A percentile compares a stretch with the other conserved stretches of the same genome.
phyloP scores from a whole-genome alignment of 2,888 invertebrate genomes.

The Orchesellides sinensis region DNA sequence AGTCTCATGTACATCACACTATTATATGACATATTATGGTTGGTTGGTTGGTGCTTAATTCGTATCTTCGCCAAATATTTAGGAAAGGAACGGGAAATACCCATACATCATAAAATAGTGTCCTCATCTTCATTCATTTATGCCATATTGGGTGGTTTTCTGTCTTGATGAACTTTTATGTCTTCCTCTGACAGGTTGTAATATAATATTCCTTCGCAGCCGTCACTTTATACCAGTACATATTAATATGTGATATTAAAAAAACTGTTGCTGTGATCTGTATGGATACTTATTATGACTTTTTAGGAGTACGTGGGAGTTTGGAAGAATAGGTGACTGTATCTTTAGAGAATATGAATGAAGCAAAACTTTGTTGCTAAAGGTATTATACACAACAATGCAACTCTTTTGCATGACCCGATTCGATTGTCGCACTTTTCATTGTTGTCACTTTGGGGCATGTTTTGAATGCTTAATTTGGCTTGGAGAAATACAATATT shows the following conservation, averaged over 20 bases:
- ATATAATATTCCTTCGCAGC: not conserved
- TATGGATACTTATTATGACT: not conserved
- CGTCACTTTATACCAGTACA: not conserved
- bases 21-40: not conserved
- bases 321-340: not conserved
- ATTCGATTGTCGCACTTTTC: slow-evolving; percentile 40
- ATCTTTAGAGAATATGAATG: not conserved
- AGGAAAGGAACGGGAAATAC: slow-evolving; percentile 17
- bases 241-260: not conserved
- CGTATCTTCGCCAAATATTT: not conserved
- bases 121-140: slow-evolving; percentile 32
- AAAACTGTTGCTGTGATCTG: not conserved
- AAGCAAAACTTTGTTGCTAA: not conserved
- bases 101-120: not conserved
- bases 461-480: slow-evolving; percentile 29
- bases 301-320: slow-evolving; percentile 13
- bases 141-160: slow-evolving; percentile 39
- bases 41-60: not conserved
- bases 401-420: slow-evolving; percentile 6
- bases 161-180: slow-evolving; percentile 46
- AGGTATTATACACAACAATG: not conserved
- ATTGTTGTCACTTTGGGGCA: slow-evolving; percentile 23
- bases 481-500: too few relatives aligned
- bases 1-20: not conserved
- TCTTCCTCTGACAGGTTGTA: slow-evolving; percentile 28